Evolutionary conservation across 2,797 vertebrate genomes (phyloP).

Genomic region (Protonibea diacanthus): DNA sequence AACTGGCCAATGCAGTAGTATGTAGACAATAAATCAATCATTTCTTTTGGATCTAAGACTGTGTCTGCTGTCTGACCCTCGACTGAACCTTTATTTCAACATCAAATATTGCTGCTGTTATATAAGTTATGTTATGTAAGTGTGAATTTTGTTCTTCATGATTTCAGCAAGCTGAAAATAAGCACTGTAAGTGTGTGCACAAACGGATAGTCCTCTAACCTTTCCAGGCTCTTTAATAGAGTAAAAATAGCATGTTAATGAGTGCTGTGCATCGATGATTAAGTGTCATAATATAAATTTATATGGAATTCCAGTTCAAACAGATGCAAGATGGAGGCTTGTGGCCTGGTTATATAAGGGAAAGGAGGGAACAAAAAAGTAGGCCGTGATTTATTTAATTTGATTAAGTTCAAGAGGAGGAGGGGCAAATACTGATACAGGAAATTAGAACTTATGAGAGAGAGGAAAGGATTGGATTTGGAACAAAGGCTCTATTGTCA

Average conservation of each 20-base stretch:
- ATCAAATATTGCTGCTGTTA: neutral
- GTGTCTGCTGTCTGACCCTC: neutral
- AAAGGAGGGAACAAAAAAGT: neutral
- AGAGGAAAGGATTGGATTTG: slow-evolving; percentile 23
- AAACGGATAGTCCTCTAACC: neutral
- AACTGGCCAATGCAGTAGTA: neutral
- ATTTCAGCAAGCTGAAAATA: neutral
- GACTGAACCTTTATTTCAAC: slow-evolving; percentile 1
- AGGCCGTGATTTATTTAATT: slow-evolving; percentile 22
- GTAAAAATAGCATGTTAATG: neutral
- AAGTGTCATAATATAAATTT: neutral
- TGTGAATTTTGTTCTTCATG: neutral
- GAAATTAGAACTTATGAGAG: slow-evolving; percentile 60
- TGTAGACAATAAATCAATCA: slow-evolving; percentile 10
- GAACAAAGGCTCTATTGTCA: slow-evolving; percentile 70
- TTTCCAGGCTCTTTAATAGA: neutral
- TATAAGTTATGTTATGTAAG: neutral
- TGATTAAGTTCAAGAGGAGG: slow-evolving; percentile 35
- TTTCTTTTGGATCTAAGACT: slow-evolving; percentile 12
- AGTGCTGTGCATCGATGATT: neutral
- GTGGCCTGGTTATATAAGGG: slow-evolving; percentile 4
- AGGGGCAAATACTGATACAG: slow-evolving; percentile 48
- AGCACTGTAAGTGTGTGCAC: neutral
- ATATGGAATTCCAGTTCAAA: neutral
- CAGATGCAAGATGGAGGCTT: neutral